Evolutionary conservation across 2,113 vertebrate genomes (phyloP), one percentile per base, ranked within the genome.

Genomic region (Thunnus maccoyii): DNA sequence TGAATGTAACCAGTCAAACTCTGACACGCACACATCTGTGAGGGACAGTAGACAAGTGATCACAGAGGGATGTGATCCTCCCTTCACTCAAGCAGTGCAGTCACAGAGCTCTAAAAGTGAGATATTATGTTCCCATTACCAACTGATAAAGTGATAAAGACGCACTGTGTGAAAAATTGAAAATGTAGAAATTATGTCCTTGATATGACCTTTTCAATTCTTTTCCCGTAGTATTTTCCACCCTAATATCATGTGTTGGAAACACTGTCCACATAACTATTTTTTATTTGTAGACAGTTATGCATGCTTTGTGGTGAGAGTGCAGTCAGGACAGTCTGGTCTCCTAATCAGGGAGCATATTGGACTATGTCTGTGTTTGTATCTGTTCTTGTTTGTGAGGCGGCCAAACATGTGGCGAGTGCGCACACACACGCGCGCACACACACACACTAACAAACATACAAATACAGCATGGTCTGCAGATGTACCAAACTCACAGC

Each of bases 331-430:
- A 82, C 72, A 88, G 85, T 85, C 82, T 88, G 89, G 16, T 79
- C 76, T 85, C 64, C 56, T 86, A 72, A 87, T 88, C 78, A 10
- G 77, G 60, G 61, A 79, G 82, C 88, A 88, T 89, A 90, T 87
- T 92, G 88, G 85, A 88, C 58, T 30, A 22, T 85, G 88, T 87
- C 86, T 92, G 89, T 87, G 84, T 89, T 84, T 91, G 82, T 90
- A 25, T 90, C 82, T 85, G 86, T 77, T 85, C 64, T 61, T 82
- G 80, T 87, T 56, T 71, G 66, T 44, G 82, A 80, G 27, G 36
- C 72, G 86, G 72, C 84, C 77, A 85, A 78, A 87, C 84, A 89
- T n/a, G 78, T 87, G 88, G 83, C 68, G 32, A 20, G 7, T 25
- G 2, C 80, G n/a, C 52, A 61, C 67, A 58, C 78, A 5, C 67